Evolutionary conservation across 2,113 vertebrate genomes (phyloP), one percentile per base, ranked within the genome.

Genomic region (Oreochromis tanganicae): DNA sequence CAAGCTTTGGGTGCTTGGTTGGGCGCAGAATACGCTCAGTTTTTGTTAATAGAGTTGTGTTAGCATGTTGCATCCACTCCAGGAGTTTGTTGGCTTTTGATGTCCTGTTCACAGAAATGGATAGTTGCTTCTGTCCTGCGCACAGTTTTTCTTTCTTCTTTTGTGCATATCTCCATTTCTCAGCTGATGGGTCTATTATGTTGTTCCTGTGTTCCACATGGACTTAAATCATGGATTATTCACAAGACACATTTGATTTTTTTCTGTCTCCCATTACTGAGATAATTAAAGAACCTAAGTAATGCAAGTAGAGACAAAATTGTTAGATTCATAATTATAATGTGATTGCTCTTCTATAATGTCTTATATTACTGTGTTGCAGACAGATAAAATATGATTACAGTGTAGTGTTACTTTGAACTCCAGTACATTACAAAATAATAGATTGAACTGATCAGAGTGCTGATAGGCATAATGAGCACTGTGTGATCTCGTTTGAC

Each of bases 41-140:
- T 73, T 32, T 34, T 52, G 73, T 19, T 78, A 66, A 36, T 3
- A 78, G 43, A 17, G 27, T 78, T 78, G 43, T 78, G 16, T 50
- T 78, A 78, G 73, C 71, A 50, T 50, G 71, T 78, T 78, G 17
- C 41, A n/a, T 78, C 27, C 71, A 29, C 71, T 50, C 9, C 71
- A 52, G 46, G 46, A 4, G 27, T 6, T 50, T 50, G 16, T 12
- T 3, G 16, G 24, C 4, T 32, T 78, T 78, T 32, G 16, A 75
- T 75, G 24, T 19, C 43, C 9, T 17, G 3, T 50, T 78, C 9
- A 32, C 43, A 78, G 71, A 29, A 50, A 50, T 32, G 5, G 1
- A 75, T 78, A 32, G 43, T 50, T 78, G 43, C 29, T 52, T 78
- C 43, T 19, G 43, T 48, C 24, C 16, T 32, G 1, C 8, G 43